Percentiles rank a stretch among this genome's conserved stretches.
Conservation (phyloP, 1,140 invertebrate genomes). For the Caenorhabditis elegans region DNA sequence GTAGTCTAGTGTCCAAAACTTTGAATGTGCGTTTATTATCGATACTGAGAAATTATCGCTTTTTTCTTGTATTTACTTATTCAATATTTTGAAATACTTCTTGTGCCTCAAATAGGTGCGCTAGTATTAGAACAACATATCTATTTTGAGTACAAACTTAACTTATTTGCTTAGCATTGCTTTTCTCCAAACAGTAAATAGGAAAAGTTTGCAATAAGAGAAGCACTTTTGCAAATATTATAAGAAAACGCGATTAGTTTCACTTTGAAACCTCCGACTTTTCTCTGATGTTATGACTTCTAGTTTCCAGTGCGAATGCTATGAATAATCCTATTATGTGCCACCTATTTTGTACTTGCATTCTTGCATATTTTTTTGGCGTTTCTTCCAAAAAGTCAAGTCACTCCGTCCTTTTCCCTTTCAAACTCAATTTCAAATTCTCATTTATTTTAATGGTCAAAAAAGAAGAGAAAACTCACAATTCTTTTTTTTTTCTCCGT, state of each 20-base stretch:
- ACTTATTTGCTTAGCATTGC: constrained; percentile 2
- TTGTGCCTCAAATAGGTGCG: no score
- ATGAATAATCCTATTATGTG: neutral
- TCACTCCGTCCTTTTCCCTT: neutral
- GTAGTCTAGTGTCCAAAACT: no score
- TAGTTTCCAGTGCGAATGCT: neutral
- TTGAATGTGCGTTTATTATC: no score
- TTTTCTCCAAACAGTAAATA: constrained; percentile 24
- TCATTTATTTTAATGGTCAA: constrained; percentile 17
- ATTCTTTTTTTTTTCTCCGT: neutral
- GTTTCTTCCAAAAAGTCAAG: neutral
- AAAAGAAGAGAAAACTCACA: neutral
- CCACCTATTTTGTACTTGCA: no score
- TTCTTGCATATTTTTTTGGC: no score
- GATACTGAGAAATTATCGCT: no score
- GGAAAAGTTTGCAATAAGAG: neutral
- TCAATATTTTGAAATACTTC: no score
- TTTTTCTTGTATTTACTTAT: no score
- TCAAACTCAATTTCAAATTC: neutral
- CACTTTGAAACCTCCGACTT: neutral
- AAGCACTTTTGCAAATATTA: neutral
- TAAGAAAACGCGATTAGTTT: constrained; percentile 13
- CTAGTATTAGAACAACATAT: no score
- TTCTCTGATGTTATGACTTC: neutral
- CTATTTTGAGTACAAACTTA: neutral